These are phyloP conservation scores for Falco novaeseelandiae DNA, from an alignment of 2,797 vertebrate genomes.

Conservation along the genomic window DNA sequence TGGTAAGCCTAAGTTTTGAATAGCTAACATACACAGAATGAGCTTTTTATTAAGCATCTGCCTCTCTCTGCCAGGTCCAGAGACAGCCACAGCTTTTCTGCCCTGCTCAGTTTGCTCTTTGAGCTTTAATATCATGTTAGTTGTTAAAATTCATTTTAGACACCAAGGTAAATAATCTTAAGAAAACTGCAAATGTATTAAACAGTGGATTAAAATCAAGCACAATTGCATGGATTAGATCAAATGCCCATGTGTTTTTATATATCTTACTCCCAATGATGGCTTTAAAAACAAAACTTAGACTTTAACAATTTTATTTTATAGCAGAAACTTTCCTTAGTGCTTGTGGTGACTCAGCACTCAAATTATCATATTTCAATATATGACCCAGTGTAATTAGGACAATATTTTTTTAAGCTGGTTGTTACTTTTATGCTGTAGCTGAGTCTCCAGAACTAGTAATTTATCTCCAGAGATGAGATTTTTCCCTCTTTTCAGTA, in stretches of 20 bases:
- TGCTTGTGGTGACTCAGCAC: constrained; percentile 27
- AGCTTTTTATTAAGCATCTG: background rate
- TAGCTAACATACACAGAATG: background rate
- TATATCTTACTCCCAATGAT: background rate
- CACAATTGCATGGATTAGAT: background rate
- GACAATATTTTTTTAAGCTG: background rate
- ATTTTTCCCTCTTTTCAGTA: background rate
- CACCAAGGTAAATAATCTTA: background rate
- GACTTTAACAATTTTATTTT: background rate
- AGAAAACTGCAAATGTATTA: background rate
- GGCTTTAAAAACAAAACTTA: background rate
- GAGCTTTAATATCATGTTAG: background rate
- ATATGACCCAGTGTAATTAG: constrained; percentile 35
- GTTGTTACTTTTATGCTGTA: constrained; percentile 27
- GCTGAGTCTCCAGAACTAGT: background rate
- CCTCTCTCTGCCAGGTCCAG: background rate
- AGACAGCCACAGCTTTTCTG: background rate
- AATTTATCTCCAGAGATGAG: background rate
- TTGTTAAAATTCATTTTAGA: background rate
- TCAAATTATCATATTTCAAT: constrained; percentile 30
- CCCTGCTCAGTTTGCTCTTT: background rate
- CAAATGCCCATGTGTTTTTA: background rate
- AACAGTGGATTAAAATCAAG: background rate
- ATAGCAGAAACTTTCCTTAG: background rate
- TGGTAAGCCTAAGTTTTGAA: background rate